Percentiles rank a stretch among this genome's conserved stretches.
phyloP scores from a whole-genome alignment of 30 jellyfish, hydroid and myxozoan genomes.

The Turritopsis rubra region DNA sequence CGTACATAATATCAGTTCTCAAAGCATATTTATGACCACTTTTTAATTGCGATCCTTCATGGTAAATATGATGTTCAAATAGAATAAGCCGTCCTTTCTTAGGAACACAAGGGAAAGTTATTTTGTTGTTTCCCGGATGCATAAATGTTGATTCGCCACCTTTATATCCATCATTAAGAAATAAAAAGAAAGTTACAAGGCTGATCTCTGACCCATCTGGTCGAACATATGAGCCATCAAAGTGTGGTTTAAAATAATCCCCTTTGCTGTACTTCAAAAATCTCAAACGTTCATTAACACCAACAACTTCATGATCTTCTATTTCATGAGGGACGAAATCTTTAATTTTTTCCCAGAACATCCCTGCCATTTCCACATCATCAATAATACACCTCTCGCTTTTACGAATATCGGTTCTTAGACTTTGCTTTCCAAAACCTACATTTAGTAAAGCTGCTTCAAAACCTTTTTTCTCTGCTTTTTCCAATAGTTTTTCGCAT shows the following conservation, averaged over 20 bases:
- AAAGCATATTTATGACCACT: conserved; percentile 48
- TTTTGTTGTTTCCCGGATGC: neutral
- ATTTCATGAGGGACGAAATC: conserved; percentile 34
- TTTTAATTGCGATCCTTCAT: conserved; percentile 42
- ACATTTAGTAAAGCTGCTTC: conserved; percentile 45
- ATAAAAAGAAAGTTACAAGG: conserved; percentile 37
- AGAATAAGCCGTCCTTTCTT: conserved; percentile 35
- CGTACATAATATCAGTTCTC: conserved; percentile 64
- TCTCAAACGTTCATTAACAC: conserved; percentile 49
- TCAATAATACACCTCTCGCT: conserved; percentile 53
- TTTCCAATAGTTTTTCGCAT: conserved; percentile 40
- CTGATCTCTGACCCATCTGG: conserved; percentile 44
- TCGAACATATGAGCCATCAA: conserved; percentile 45
- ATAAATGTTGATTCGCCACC: conserved; percentile 26
- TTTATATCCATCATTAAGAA: conserved; percentile 40
- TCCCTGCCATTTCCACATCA: conserved; percentile 26
- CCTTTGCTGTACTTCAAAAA: conserved; percentile 45
- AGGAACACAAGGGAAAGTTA: neutral
- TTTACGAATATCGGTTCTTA: conserved; percentile 15
- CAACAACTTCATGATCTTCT: conserved; percentile 21
- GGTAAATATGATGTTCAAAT: conserved; percentile 44
- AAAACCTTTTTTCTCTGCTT: conserved; percentile 47
- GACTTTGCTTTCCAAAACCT: conserved; percentile 41
- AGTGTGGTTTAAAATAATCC: conserved; percentile 57
- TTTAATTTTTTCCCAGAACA: conserved; percentile 36